phyloP scores from a whole-genome alignment of 1,140 invertebrate genomes.

The Mamestra configurata region DNA sequence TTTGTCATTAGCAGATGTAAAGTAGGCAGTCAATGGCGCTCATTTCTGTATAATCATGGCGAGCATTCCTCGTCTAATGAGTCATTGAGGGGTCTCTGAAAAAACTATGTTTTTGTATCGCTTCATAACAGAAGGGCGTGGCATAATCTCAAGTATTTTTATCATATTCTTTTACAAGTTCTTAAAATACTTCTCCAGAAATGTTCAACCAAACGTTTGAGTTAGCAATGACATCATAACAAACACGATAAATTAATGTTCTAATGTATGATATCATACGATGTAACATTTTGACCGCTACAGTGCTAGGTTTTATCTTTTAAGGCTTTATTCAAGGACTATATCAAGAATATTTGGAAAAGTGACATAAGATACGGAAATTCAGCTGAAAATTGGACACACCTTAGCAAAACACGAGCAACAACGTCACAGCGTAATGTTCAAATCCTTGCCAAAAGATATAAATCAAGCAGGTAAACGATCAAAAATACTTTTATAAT shows the following conservation, averaged over 20 bases:
- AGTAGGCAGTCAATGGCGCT: slow-evolving; percentile 15
- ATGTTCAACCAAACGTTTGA: slow-evolving; percentile 19
- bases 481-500: slow-evolving; percentile 1
- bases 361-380: background rate
- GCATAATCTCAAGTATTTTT: slow-evolving; percentile 24
- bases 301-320: slow-evolving; percentile 47
- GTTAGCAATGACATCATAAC: slow-evolving; percentile 62
- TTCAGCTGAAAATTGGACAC: background rate
- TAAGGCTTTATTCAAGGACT: slow-evolving; percentile 17
- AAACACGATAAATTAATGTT: slow-evolving; percentile 46
- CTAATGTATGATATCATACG: slow-evolving; percentile 62
- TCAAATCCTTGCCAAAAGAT: slow-evolving; percentile 12
- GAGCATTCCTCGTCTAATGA: slow-evolving; percentile 51
- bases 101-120: slow-evolving; percentile 40
- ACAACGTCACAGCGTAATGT: background rate
- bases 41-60: slow-evolving; percentile 55
- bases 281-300: slow-evolving; percentile 43
- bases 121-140: slow-evolving; percentile 52
- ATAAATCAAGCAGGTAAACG: slow-evolving; percentile 6
- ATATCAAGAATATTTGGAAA: background rate
- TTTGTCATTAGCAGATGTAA: slow-evolving; percentile 65
- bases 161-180: slow-evolving; percentile 5
- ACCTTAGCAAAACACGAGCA: background rate
- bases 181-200: slow-evolving; percentile 13
- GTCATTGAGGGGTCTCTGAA: slow-evolving; percentile 49